Base-by-base conservation (phyloP, 2,113 vertebrate genomes). In the Thunnus maccoyii region DNA sequence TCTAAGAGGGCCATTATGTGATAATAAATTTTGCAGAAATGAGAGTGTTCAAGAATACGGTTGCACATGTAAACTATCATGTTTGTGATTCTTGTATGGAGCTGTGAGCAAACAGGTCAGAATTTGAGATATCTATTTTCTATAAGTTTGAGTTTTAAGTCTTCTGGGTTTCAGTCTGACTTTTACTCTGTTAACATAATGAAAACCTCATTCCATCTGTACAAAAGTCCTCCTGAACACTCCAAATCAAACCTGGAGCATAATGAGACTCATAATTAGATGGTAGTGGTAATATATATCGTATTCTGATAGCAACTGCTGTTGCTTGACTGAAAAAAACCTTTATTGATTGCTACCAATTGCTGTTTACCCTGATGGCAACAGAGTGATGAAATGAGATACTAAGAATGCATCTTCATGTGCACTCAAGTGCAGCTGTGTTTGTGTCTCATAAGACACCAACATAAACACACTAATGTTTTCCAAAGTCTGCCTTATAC, bases 331-430 rank as follows among this genome's bases (percentile, higher is more conserved):
- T 41, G 36, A 41, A 41, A 41, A 78, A 41, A 80, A 62, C 13
- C n/a, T 72, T 25, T 86, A 86, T 82, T 78, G 85, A 78, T 82
- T 61, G 22, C 36, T 41, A 66, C 57, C 63, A 82, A 56, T 47
- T 58, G 68, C 7, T 89, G 85, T 84, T 73, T 80, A 56, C 20
- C 63, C 78, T 78, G 80, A 82, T 30, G 62, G 17, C 56, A 71
- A 60, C 25, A 9, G 50, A 18, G 44, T 27, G 6, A 41, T 48
- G 83, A 79, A 86, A 86, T 72, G 1, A 10, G 66, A 84, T 67
- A 86, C 61, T 47, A 61, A 25, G 54, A 54, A 68, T 55, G 50
- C 12, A 68, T 52, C 54, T 69, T 50, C 63, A 76, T 54, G 62
- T 60, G 60, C 44, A 20, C 50, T 79, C 56, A 80, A 56, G 56